Base-by-base conservation (phyloP, 2,113 vertebrate genomes). In the Rhinopomastus cyanomelas region DNA sequence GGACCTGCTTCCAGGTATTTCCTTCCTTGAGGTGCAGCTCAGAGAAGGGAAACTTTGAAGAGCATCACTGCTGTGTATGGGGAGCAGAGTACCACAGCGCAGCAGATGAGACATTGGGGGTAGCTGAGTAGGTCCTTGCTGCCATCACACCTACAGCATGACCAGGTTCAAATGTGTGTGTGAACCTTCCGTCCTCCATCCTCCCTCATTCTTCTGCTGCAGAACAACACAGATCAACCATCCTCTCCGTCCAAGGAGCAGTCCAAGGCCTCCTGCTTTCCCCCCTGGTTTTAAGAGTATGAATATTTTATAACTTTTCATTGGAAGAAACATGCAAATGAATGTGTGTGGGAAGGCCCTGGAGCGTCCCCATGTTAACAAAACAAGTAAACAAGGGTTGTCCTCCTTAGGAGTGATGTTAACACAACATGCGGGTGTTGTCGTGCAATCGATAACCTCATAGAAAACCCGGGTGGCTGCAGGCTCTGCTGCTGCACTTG, bases 271-370 rank as follows among this genome's bases (percentile, higher is more conserved):
- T 69, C 55, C 22, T 61, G 8, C 55, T 51, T 26, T 51, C 57
- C 79, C 52, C 72, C 26, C 53, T 67, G 87, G 55, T 69, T 56
- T 92, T 83, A 69, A 91, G 2, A 34, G 42, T 4, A 89, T 94
- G n/a, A 93, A 95, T 91, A 94, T 93, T 95, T 95, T 51, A 90
- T 91, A 30, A 12, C 23, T 13, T 92, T 89, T 81, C 67, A 30
- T 80, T 85, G 85, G 87, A 85, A 89, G 79, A 42, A 80, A 87
- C 29, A 77, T 89, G 87, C 87, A 92, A 91, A 94, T 94, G 81
- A 89, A 69, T 5, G 42, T 14, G 59, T 72, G 87, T 89, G 89
- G 87, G 75, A 80, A 90, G 91, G 79, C 79, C n/a, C 79, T 49
- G 67, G 95, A 87, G 89, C 57, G 71, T 53, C 78, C 95, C 91